phyloP scores from a whole-genome alignment of 1,140 invertebrate genomes.

The Planococcus citri region DNA sequence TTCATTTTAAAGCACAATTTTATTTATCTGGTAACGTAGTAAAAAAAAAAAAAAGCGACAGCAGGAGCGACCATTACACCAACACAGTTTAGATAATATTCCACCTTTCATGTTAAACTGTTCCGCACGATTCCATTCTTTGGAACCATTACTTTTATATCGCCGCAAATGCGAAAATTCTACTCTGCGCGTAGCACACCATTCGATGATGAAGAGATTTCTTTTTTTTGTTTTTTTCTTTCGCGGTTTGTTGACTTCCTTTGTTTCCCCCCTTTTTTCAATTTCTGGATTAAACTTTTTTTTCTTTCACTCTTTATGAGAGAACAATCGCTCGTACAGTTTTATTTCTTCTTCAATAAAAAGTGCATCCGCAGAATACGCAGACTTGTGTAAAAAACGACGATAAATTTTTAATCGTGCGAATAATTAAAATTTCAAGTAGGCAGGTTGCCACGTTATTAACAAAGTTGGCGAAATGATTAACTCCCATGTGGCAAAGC shows the following conservation, averaged over 20 bases:
- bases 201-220: background rate
- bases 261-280: background rate
- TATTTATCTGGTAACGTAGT: conserved; percentile 3
- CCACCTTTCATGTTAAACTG: conserved; percentile 6
- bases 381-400: too few species aligned
- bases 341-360: too few species aligned
- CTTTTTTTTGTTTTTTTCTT: background rate
- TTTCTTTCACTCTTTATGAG: too few species aligned
- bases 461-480: too few species aligned
- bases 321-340: too few species aligned
- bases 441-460: too few species aligned
- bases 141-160: background rate
- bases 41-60: background rate
- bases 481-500: too few species aligned
- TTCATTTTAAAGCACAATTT: conserved; percentile 4
- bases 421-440: too few species aligned
- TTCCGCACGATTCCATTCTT: background rate
- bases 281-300: too few species aligned
- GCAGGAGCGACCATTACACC: background rate
- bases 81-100: background rate
- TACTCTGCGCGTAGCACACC: background rate
- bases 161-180: background rate
- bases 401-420: too few species aligned
- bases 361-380: too few species aligned
- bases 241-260: background rate